These are phyloP conservation scores for Ophioninae sp. DNA, from an alignment of 2,888 invertebrate species.

Conservation along the genomic window DNA sequence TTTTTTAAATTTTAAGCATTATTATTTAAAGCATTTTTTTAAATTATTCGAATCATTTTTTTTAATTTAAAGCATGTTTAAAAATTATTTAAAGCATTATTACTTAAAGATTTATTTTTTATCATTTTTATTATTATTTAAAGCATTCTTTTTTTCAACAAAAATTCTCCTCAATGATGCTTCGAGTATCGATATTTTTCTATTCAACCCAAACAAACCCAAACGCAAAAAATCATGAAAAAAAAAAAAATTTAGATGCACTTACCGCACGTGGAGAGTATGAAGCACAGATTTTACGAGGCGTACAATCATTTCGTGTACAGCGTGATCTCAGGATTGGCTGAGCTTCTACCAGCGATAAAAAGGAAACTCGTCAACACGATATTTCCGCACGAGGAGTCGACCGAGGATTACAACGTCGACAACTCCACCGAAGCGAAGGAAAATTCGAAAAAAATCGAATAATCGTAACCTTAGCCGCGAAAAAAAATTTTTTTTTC, in stretches of 20 bases:
- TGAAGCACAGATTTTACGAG: constrained; percentile 66
- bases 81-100: no score
- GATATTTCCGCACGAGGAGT: constrained; percentile 58
- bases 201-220: no score
- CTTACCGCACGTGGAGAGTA: constrained; percentile 65
- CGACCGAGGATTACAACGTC: constrained; percentile 35
- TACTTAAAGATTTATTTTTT: no score
- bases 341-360: constrained; percentile 62
- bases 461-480: constrained; percentile 11
- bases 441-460: constrained; percentile 11
- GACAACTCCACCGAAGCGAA: constrained; percentile 2
- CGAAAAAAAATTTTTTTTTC: not conserved
- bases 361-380: constrained; percentile 59
- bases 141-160: no score
- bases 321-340: constrained; percentile 65
- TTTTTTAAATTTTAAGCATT: no score
- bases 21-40: no score
- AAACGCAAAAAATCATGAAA: not conserved
- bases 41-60: no score
- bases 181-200: no score
- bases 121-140: no score
- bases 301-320: constrained; percentile 70
- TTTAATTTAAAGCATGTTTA: no score
- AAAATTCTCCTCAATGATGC: no score
- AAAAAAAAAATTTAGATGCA: constrained; percentile 67